Conservation (phyloP, 2,113 vertebrate species). For the Syngnathoides biaculeatus region DNA sequence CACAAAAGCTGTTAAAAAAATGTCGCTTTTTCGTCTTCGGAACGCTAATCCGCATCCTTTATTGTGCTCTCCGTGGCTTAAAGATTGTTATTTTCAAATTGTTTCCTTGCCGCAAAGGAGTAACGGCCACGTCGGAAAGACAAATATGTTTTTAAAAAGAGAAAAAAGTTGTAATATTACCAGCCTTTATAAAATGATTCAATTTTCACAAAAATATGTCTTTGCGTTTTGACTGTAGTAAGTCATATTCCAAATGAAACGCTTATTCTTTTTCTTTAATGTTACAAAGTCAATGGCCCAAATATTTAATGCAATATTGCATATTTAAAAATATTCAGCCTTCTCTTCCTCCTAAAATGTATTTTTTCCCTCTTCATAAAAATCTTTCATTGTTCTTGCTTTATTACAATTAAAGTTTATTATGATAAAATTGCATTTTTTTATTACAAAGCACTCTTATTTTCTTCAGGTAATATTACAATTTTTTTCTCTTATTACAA, state of each 20-base stretch:
- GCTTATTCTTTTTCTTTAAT: too few species aligned
- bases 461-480: background rate
- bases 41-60: conserved; percentile 46
- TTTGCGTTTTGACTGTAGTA: too few species aligned
- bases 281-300: too few species aligned
- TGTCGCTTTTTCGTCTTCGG: conserved; percentile 61
- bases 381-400: background rate
- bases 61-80: conserved; percentile 70
- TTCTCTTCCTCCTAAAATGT: too few species aligned
- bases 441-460: background rate
- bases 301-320: too few species aligned
- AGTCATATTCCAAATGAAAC: too few species aligned
- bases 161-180: background rate
- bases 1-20: conserved; percentile 57
- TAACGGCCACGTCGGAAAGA: background rate
- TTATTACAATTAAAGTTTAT: background rate
- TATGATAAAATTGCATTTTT: background rate
- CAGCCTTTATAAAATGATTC: background rate
- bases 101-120: conserved; percentile 2
- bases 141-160: conserved; percentile 45
- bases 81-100: conserved; percentile 40
- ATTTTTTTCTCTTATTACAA: too few species aligned
- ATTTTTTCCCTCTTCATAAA: too few species aligned
- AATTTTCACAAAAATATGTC: background rate
- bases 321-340: too few species aligned